Base-by-base conservation (phyloP, 2,113 vertebrate species). In the Trematocara stigmaticum region DNA sequence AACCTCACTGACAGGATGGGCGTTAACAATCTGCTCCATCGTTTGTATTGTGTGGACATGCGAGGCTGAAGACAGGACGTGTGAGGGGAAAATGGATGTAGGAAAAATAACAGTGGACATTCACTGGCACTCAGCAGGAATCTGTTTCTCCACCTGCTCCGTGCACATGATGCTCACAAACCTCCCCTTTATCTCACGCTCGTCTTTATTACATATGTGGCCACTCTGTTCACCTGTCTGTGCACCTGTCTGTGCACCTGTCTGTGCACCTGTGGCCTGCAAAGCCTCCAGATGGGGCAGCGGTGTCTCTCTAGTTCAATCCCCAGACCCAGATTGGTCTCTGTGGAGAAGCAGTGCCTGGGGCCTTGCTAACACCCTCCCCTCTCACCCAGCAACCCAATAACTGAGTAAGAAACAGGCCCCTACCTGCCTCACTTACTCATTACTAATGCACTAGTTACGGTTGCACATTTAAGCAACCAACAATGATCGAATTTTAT, bases 291-390 rank as follows among this genome's bases (percentile, higher is more conserved):
- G 38, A 83, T 82, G 79, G 79, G 87, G 66, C 51, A 83, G 74
- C 82, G 81, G 82, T 9, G 4, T 55, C 49, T 79, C 82, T 59
- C 26, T 51, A 47, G 45, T 45, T 26, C 34, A 76, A 86, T 42
- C 84, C 71, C 47, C 87, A 80, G 85, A 83, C 78, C 83, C 85
- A 89, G 83, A 89, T 76, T 64, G 88, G 85, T 86, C 83, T 86
- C 52, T 56, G 57, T 64, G 76, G 88, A 86, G 78, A 71, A 78
- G 12, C 42, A 7, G 34, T 59, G 13, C 57, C 16, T 23, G 5
- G 5, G 53, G 47, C 13, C 20, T 15, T 0, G 26, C 15, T 31
- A 49, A 52, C 29, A 3, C 4, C 66, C 47, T 6, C 16, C 31
- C 57, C 31, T n/a, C 8, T 31, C 29, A 31, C 29, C 29, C 29